These are phyloP conservation scores for Syngnathus rostellatus DNA, from an alignment of 2,797 vertebrate genomes.

Conservation along the genomic window DNA sequence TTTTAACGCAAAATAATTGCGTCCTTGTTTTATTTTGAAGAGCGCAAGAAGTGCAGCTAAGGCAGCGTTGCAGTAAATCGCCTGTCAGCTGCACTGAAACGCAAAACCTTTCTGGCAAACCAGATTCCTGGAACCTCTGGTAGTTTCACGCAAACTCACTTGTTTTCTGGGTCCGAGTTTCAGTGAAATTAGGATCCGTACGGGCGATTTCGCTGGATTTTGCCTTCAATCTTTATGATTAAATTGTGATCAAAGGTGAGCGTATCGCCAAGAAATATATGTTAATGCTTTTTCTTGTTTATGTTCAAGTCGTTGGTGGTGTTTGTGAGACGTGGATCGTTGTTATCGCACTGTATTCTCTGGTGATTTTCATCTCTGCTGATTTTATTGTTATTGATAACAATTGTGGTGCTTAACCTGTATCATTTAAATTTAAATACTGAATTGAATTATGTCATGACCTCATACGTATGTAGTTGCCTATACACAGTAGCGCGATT, in stretches of 20 bases:
- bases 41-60: background rate
- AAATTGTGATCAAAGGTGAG: constrained; percentile 49
- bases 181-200: background rate
- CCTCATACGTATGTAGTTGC: background rate
- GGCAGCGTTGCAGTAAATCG: constrained; percentile 2
- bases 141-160: constrained; percentile 29
- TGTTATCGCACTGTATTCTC: background rate
- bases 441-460: background rate
- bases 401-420: background rate
- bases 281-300: background rate
- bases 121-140: constrained; percentile 54
- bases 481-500: too few relatives aligned
- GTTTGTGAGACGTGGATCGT: background rate
- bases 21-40: constrained; percentile 25
- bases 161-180: constrained; percentile 24
- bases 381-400: background rate
- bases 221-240: constrained; percentile 29
- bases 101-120: constrained; percentile 61
- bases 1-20: background rate
- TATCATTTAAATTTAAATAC: background rate
- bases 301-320: background rate
- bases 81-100: constrained; percentile 31
- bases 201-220: background rate
- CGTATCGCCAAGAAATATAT: background rate
- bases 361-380: background rate